phyloP scores from a whole-genome alignment of 2,888 invertebrate species.

The Ennomos fuscantarius region DNA sequence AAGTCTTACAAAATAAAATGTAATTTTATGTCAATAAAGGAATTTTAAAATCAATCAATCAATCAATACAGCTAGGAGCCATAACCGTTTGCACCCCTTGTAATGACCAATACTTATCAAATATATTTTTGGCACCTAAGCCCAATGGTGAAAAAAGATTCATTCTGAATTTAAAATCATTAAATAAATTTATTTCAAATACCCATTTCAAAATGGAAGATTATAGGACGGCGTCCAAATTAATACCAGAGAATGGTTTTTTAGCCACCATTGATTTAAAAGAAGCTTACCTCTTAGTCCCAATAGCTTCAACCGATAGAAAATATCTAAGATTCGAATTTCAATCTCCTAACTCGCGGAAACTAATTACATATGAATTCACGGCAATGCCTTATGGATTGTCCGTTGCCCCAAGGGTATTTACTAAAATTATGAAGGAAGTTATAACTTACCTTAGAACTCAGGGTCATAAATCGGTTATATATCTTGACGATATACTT shows the following conservation, averaged over 20 bases:
- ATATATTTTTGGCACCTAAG: neutral
- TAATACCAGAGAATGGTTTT: neutral
- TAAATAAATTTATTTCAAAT: conserved; percentile 2
- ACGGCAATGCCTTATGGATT: conserved; percentile 33
- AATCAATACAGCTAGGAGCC: neutral
- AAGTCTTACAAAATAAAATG: too few species aligned
- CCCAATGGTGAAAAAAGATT: conserved; percentile 1
- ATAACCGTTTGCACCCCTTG: neutral
- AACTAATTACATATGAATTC: conserved; percentile 28
- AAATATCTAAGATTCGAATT: conserved; percentile 40
- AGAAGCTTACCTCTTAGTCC: conserved; percentile 37
- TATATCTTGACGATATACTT: neutral
- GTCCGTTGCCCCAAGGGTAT: conserved; percentile 29
- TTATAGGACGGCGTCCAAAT: neutral
- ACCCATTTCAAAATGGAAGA: conserved; percentile 8
- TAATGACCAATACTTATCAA: neutral
- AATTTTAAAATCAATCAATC: neutral
- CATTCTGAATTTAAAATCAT: conserved; percentile 4
- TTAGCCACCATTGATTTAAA: conserved; percentile 15
- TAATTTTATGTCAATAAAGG: too few species aligned
- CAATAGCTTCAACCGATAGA: conserved; percentile 14
- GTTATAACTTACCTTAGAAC: conserved; percentile 4
- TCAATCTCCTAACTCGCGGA: too few species aligned
- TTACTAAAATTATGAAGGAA: conserved; percentile 35
- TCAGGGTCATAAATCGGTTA: neutral